A percentile compares a stretch with the other conserved stretches of the same genome.
Conservation (phyloP, 1,140 invertebrate species). For the Papilio glaucus region DNA sequence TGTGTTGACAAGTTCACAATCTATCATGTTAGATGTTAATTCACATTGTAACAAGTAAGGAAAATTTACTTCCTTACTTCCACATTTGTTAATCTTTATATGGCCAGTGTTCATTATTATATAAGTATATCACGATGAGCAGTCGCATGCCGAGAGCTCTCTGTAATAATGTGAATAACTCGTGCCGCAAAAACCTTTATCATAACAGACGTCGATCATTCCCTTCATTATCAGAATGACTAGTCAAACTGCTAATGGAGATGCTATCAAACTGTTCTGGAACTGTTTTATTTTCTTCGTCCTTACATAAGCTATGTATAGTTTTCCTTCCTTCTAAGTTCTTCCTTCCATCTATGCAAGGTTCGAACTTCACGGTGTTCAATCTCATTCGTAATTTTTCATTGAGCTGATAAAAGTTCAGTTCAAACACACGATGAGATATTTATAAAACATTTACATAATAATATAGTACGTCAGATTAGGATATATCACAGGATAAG, state of each 20-base stretch:
- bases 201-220: background rate
- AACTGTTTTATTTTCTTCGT: background rate
- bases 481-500: too few species aligned
- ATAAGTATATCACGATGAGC: too few species aligned
- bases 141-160: background rate
- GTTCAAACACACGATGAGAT: too few species aligned
- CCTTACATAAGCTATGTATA: background rate
- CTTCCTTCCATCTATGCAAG: background rate
- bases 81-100: too few species aligned
- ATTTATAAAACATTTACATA: too few species aligned
- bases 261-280: background rate
- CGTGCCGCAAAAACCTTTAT: background rate
- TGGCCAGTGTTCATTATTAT: too few species aligned
- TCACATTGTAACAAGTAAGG: too few species aligned
- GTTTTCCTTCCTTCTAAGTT: background rate
- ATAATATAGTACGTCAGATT: too few species aligned
- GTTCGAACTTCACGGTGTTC: background rate
- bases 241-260: background rate
- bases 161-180: background rate
- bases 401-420: too few species aligned
- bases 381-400: background rate
- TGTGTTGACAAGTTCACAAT: too few species aligned
- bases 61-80: too few species aligned
- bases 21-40: too few species aligned
- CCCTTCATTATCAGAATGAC: conserved; percentile 10